phyloP scores from a whole-genome alignment of 2,888 invertebrate species.

The Mythimna impura region DNA sequence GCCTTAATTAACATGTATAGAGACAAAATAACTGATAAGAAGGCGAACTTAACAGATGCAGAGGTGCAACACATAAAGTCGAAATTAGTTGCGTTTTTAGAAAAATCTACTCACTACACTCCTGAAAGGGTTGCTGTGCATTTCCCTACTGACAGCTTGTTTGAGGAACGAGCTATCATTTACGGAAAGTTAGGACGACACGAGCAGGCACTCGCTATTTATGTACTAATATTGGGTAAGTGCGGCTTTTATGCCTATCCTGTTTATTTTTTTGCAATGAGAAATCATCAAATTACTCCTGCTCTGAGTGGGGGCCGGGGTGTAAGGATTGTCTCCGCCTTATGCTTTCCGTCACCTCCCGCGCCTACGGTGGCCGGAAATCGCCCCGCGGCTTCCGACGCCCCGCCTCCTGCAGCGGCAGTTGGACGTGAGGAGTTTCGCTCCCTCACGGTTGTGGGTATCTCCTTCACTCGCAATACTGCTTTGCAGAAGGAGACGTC shows the following conservation, averaged over 20 bases:
- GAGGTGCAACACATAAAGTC: conserved; percentile 83
- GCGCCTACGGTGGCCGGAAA: neutral
- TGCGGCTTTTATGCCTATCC: conserved; percentile 7
- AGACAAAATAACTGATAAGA: conserved; percentile 91
- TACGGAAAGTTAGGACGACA: conserved; percentile 97
- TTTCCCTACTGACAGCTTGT: conserved; percentile 95
- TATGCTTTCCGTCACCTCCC: too few species aligned
- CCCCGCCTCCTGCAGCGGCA: too few species aligned
- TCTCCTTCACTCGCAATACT: too few species aligned
- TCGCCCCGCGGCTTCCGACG: too few species aligned
- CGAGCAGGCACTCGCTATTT: conserved; percentile 97
- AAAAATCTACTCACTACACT: conserved; percentile 95
- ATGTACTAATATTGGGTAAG: conserved; percentile 95
- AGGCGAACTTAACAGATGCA: conserved; percentile 79
- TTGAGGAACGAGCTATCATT: conserved; percentile 98
- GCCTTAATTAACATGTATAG: conserved; percentile 97
- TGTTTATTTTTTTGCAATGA: neutral
- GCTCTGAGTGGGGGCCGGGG: too few species aligned
- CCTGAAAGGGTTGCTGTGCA: conserved; percentile 96
- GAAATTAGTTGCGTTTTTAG: conserved; percentile 94
- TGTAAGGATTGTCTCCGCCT: too few species aligned
- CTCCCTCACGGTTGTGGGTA: too few species aligned
- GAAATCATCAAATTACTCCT: too few species aligned
- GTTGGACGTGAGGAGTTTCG: too few species aligned
- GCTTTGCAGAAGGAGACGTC: too few species aligned